Evolutionary conservation across 2,797 vertebrate genomes (phyloP), one percentile per base, ranked within the genome.

Genomic region (Cephalopachus bancanus): DNA sequence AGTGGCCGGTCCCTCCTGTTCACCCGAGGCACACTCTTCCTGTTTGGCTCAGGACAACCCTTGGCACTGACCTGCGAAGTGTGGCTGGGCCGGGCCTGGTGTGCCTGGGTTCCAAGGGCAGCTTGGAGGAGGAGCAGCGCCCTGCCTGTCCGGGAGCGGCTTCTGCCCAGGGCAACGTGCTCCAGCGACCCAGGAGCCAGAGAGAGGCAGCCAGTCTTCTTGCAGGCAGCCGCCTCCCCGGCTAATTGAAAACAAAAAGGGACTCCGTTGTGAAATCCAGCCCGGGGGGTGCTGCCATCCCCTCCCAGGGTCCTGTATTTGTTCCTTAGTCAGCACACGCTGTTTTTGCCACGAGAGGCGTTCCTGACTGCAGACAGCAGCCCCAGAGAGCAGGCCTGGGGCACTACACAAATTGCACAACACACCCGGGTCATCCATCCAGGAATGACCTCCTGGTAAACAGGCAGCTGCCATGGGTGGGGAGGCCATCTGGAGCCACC

Each of bases 371-470:
- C 91, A 89, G 91, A 84, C 67, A 75, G 74, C 20, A 51, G 19
- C 85, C 28, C 2, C 30, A 22, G 11, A n/a, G 87, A 89, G 87
- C 0, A 81, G 91, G 93, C 93, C 79, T 88, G 60, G 80, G 95
- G 97, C 96, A 84, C 81, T 59, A 60, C 69, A 71, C 92, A 97
- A 93, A 98, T 98, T 98, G 97, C 97, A 98, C 93, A 98, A 97
- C 92, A 96, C 97, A 62, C 74, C 80, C 64, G 33, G 0, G 4
- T 94, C 97, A 94, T 98, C 98, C 98, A 93, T 98, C 83, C 80
- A 37, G 37, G 37, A 37, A 37, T 3, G 37, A 37, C 37, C 37
- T 37, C 37, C 37, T 37, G 95, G 95, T 96, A 98, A 98, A 97
- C 94, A 97, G 55, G 93, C 98, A 97, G 97, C 95, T 98, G 98